These are phyloP conservation scores for Aspidiotus rigidus DNA, from an alignment of 2,888 invertebrate species.

Conservation along the genomic window DNA sequence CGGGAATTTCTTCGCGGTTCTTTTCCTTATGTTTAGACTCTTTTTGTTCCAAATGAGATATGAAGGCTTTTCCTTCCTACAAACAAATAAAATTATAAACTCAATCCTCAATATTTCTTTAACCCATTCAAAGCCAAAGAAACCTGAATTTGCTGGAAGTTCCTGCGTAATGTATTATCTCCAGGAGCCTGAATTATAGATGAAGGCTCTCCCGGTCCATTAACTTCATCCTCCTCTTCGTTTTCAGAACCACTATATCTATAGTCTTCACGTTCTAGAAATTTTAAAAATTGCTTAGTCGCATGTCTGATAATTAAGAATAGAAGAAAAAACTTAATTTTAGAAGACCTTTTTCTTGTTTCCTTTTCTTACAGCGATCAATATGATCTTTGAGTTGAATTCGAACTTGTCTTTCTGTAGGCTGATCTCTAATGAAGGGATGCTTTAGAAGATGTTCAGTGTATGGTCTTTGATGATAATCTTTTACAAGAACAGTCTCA, in stretches of 20 bases:
- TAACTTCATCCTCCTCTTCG: slow-evolving; percentile 91
- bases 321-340: neutral
- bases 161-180: slow-evolving; percentile 89
- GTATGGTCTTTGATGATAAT: slow-evolving; percentile 96
- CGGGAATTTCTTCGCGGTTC: slow-evolving; percentile 51
- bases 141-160: slow-evolving; percentile 91
- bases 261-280: slow-evolving; percentile 47
- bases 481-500: slow-evolving; percentile 96
- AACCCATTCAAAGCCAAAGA: neutral
- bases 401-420: slow-evolving; percentile 93
- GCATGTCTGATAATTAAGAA: neutral
- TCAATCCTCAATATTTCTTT: neutral
- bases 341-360: slow-evolving; percentile 62
- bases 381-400: slow-evolving; percentile 99
- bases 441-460: slow-evolving; percentile 96
- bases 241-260: slow-evolving; percentile 93
- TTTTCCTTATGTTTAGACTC: slow-evolving; percentile 41
- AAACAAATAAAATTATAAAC: neutral
- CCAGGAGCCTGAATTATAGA: slow-evolving; percentile 85
- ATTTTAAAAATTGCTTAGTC: neutral
- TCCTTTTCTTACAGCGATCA: slow-evolving; percentile 91
- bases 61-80: slow-evolving; percentile 49
- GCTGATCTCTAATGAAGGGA: slow-evolving; percentile 96
- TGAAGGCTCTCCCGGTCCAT: slow-evolving; percentile 85
- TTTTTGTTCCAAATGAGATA: slow-evolving; percentile 44